These are phyloP conservation scores for Reinhardtius hippoglossoides DNA, from an alignment of 2,113 vertebrate species.

Conservation along the genomic window DNA sequence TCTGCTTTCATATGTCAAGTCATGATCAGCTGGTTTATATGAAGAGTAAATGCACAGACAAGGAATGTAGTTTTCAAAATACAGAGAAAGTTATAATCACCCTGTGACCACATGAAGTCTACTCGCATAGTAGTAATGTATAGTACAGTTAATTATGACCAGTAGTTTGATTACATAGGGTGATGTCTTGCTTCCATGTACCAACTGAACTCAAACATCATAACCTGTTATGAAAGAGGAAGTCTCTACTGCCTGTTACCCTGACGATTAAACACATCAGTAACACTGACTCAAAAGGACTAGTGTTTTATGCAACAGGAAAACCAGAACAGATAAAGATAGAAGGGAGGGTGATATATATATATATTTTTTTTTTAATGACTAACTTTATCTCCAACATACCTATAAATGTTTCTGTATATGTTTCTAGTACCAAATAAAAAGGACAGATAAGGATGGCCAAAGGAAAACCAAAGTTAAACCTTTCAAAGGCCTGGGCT, in stretches of 20 bases:
- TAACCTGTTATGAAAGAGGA: not conserved
- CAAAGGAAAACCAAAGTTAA: not conserved
- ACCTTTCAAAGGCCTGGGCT: not conserved
- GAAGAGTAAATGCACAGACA: not conserved
- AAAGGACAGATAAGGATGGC: not conserved
- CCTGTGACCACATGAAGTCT: no score
- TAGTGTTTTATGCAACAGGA: no score
- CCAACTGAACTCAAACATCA: not conserved
- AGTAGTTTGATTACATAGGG: not conserved
- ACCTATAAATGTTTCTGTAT: no score
- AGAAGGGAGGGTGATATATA: no score
- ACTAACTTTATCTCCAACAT: no score
- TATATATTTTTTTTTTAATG: no score
- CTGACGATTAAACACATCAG: no score
- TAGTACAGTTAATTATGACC: no score
- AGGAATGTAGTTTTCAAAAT: not conserved
- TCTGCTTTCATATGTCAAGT: no score
- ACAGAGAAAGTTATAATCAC: not conserved
- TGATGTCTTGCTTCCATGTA: not conserved
- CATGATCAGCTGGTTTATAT: no score
- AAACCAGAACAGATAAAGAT: not conserved
- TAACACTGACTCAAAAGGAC: no score
- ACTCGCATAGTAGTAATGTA: no score
- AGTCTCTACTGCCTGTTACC: not conserved
- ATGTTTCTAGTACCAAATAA: not conserved